Percentiles rank a stretch among this genome's conserved stretches.
phyloP scores from a whole-genome alignment of 2,888 invertebrate genomes.

The Toxonevra muliebris region DNA sequence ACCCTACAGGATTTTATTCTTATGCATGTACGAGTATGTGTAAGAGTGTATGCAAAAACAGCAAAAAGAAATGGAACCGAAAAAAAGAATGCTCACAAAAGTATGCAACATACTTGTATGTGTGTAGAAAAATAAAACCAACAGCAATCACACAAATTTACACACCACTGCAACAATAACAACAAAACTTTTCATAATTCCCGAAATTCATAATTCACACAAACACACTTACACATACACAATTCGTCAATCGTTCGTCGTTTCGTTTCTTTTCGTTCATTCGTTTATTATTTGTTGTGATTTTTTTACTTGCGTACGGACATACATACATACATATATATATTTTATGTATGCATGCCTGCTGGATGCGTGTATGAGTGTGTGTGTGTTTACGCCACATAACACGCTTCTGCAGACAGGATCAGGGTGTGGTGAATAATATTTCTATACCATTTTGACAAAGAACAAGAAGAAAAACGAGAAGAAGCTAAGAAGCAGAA shows the following conservation, averaged over 20 bases:
- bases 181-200: constrained; percentile 21
- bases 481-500: constrained; percentile 16
- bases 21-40: neutral
- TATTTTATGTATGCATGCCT: constrained; percentile 2
- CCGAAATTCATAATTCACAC: constrained; percentile 21
- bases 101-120: constrained; percentile 19
- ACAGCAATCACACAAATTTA: neutral
- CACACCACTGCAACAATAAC: constrained; percentile 20
- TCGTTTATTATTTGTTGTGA: neutral
- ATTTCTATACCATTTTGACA: constrained; percentile 34
- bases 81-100: constrained; percentile 18
- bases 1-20: constrained; percentile 33
- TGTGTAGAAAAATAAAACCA: neutral
- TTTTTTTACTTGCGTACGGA: neutral
- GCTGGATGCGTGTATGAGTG: constrained; percentile 23
- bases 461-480: neutral
- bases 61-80: neutral
- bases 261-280: constrained; percentile 4
- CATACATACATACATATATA: too few relatives aligned
- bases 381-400: constrained; percentile 33
- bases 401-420: constrained; percentile 44
- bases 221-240: neutral
- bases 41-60: constrained; percentile 16
- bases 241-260: neutral
- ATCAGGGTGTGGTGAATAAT: constrained; percentile 63